phyloP scores from a whole-genome alignment of 2,888 invertebrate species.

The Pristionchus mayeri region DNA sequence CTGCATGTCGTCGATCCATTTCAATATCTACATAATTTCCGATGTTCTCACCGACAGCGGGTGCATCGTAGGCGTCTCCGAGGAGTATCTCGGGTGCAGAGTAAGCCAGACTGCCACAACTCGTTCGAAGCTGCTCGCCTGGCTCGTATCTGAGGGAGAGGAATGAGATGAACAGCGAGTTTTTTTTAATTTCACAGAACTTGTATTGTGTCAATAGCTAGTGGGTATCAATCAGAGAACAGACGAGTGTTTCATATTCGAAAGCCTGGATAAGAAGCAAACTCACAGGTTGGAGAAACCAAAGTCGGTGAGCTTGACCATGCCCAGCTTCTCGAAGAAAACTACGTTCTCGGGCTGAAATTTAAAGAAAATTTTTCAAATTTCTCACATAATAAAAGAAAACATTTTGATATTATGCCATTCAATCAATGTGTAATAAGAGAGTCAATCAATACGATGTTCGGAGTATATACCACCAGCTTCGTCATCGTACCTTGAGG shows the following conservation, averaged over 20 bases:
- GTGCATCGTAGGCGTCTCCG: slow-evolving; percentile 98
- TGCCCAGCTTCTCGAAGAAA: slow-evolving; percentile 95
- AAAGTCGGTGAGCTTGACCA: slow-evolving; percentile 98
- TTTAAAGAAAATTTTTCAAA: not conserved
- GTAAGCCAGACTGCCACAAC: slow-evolving; percentile 97
- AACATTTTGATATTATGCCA: no score
- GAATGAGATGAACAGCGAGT: not conserved
- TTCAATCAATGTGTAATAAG: no score
- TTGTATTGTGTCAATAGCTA: no score
- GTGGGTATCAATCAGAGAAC: no score
- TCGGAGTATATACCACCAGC: no score
- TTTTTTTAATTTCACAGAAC: no score
- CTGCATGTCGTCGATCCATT: no score
- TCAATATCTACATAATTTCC: no score
- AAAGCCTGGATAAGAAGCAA: not conserved
- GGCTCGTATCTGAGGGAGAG: slow-evolving; percentile 23
- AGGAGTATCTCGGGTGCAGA: slow-evolving; percentile 98
- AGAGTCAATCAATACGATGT: no score
- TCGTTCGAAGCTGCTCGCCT: slow-evolving; percentile 81
- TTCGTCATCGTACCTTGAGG: slow-evolving; percentile 82
- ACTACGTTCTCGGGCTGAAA: slow-evolving; percentile 94
- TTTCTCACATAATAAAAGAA: no score
- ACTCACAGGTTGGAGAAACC: slow-evolving; percentile 92
- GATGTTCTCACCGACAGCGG: slow-evolving; percentile 89
- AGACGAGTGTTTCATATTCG: no score